Evolutionary conservation across 2,888 invertebrate genomes (phyloP).

Genomic region (Ophion costatus): DNA sequence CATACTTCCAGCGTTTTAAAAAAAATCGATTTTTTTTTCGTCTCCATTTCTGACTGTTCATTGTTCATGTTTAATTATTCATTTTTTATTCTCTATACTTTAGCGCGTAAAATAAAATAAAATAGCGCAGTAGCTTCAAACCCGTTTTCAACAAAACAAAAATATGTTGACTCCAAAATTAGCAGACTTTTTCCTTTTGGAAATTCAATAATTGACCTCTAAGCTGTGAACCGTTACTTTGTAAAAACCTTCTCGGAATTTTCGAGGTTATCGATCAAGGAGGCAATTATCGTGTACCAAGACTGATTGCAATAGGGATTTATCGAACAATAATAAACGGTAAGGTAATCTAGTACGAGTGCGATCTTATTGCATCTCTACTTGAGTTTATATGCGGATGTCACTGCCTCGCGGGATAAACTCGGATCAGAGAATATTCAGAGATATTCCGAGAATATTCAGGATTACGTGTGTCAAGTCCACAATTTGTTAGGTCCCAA

Average conservation of each 20-base stretch:
- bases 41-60: too few species aligned
- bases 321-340: conserved; percentile 2
- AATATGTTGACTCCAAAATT: too few species aligned
- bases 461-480: conserved; percentile 66
- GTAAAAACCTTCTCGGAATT: too few species aligned
- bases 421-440: conserved; percentile 13
- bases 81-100: too few species aligned
- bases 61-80: background rate
- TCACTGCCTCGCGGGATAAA: background rate
- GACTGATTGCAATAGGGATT: conserved; percentile 46
- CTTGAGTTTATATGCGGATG: conserved; percentile 7
- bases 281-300: background rate
- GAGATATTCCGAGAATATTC: conserved; percentile 29
- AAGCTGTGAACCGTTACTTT: too few species aligned
- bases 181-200: too few species aligned
- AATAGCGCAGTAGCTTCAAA: too few species aligned
- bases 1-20: background rate
- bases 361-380: conserved; percentile 36
- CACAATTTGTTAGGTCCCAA: conserved; percentile 70
- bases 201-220: too few species aligned
- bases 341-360: conserved; percentile 2
- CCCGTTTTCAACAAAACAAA: too few species aligned
- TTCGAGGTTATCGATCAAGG: too few species aligned
- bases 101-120: too few species aligned
- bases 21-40: too few species aligned